Evolutionary conservation across 2,797 vertebrate species (phyloP), one percentile per base, ranked within the genome.

Genomic region (Pteronotus mesoamericanus): DNA sequence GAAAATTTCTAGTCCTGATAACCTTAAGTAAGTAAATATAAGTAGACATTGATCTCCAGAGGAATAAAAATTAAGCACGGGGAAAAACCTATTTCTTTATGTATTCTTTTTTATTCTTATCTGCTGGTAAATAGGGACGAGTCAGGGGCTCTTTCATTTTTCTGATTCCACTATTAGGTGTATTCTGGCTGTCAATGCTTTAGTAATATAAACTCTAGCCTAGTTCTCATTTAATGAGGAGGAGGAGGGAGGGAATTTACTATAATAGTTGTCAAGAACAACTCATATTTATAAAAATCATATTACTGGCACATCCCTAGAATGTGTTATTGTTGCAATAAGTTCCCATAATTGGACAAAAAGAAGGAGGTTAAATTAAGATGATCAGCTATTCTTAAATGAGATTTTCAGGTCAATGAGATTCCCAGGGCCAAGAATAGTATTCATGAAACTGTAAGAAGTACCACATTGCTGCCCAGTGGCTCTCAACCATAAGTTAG

Each of bases 351-450:
- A 83, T 22, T 53, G 24, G 51, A 22, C 22, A 95, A 88, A 66
- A 68, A 51, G 46, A 53, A 72, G 11, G 29, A 90, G 24, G 39
- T 85, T 69, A 92, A 83, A 84, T 85, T 84, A 77, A 94, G 71
- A 82, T 77, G 46, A 55, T 91, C 42, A 46, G 42, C 21, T 83
- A 46, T 66, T 91, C 68, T 83, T 61, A 78, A 61, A 57, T 80
- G 68, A 89, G 15, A 86, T 77, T 91, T 95, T 46, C 48, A 74
- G 78, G 66, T 86, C 86, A 96, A 7, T 46, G 57, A 93, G 39
- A 95, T 86, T 86, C 57, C 59, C 19, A 69, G 74, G 53, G 29
- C 79, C 44, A 79, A 86, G 55, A 83, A 86, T 0, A 85, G 18
- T 64, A 51, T 66, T 94, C 51, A 46, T 22, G 15, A 69, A 61